phyloP scores from a whole-genome alignment of 2,797 vertebrate genomes.

The Clamator glandarius region DNA sequence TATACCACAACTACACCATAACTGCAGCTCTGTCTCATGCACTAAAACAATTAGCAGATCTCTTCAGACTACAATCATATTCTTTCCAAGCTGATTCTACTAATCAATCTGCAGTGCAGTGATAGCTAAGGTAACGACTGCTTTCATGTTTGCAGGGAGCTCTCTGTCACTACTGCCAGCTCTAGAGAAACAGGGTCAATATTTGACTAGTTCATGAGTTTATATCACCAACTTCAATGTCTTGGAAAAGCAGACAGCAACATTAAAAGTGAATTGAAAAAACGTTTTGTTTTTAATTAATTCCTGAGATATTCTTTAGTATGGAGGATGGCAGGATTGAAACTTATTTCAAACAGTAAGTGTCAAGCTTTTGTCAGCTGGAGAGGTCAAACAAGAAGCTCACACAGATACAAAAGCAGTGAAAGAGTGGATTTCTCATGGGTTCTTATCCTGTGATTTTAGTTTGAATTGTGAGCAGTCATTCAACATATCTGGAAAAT shows the following conservation, averaged over 20 bases:
- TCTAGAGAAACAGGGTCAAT: neutral
- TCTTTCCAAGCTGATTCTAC: neutral
- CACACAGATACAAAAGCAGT: fast-evolving
- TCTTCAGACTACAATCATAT: neutral
- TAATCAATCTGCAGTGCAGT: neutral
- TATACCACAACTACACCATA: fast-evolving
- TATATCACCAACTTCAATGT: neutral
- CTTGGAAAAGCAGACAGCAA: neutral
- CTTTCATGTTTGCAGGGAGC: neutral
- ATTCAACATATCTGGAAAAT: neutral
- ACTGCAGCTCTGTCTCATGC: neutral
- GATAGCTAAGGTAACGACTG: neutral
- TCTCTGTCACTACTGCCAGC: neutral
- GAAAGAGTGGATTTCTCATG: neutral
- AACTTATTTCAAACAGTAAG: neutral
- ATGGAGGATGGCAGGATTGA: neutral
- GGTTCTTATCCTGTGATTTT: neutral
- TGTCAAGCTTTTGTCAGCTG: neutral
- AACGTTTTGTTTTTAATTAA: neutral
- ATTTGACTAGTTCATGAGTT: slow-evolving; percentile 19
- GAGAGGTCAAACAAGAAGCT: neutral
- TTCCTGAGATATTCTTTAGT: neutral
- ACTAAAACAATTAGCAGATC: neutral
- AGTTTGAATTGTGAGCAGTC: neutral
- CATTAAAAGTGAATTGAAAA: neutral